phyloP scores from a whole-genome alignment of 2,797 vertebrate species.

The Sparidentex hasta region DNA sequence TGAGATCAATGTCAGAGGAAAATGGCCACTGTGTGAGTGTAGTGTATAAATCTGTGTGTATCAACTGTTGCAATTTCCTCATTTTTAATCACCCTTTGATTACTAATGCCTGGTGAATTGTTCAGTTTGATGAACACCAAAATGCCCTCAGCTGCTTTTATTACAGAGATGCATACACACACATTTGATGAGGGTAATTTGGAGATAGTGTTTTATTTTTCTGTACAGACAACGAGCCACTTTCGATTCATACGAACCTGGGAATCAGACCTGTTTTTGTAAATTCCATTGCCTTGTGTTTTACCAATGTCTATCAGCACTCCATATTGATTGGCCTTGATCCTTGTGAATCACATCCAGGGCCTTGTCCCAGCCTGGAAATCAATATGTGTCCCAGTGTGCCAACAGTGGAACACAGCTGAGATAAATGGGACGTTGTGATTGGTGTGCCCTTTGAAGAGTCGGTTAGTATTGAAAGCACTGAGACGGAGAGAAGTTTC shows the following conservation, averaged over 20 bases:
- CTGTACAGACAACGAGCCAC: neutral
- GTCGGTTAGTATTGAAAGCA: conserved; percentile 30
- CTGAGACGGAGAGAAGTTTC: neutral
- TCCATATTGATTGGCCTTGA: conserved; percentile 63
- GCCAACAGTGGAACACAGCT: conserved; percentile 8
- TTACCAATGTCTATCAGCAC: conserved; percentile 27
- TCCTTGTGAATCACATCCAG: conserved; percentile 38
- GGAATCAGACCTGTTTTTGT: conserved; percentile 11
- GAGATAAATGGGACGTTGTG: conserved; percentile 49
- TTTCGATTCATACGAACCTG: neutral
- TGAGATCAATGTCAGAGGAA: too few relatives aligned
- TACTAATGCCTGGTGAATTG: neutral
- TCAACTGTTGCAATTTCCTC: neutral
- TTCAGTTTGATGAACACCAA: neutral
- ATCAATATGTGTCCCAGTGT: conserved; percentile 42
- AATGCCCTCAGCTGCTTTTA: neutral
- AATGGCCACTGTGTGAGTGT: too few relatives aligned
- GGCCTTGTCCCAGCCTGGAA: conserved; percentile 40
- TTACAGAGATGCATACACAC: neutral
- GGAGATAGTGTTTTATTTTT: neutral
- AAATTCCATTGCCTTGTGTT: conserved; percentile 9
- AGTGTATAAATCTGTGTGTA: neutral
- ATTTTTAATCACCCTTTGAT: neutral
- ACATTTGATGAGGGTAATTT: too few relatives aligned
- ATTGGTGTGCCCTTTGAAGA: conserved; percentile 51